These are phyloP conservation scores for Dendronephthya gigantea DNA, from an alignment of 64 coral and sea anemone species.

Conservation along the genomic window DNA sequence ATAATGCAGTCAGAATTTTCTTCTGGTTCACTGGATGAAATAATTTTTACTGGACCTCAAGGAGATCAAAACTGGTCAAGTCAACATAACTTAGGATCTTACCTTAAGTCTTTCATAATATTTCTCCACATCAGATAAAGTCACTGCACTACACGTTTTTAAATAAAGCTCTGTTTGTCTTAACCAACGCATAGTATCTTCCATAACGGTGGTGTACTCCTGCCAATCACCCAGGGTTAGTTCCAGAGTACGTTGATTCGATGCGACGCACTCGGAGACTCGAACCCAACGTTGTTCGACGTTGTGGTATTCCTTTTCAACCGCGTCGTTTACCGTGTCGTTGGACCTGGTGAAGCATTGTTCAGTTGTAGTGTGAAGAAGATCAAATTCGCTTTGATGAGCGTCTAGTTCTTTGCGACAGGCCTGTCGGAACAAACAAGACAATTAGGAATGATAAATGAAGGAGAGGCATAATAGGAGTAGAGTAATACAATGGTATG, in stretches of 20 bases:
- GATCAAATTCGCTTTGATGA: conserved; percentile 49
- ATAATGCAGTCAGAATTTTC: no score
- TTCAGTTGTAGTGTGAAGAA: conserved; percentile 43
- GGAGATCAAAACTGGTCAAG: no score
- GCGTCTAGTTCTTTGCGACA: conserved; percentile 62
- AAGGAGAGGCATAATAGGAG: no score
- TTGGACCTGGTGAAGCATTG: conserved; percentile 25
- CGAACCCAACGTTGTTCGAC: conserved; percentile 49
- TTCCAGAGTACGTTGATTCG: conserved; percentile 78
- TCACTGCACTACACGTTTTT: conserved; percentile 41
- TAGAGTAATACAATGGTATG: no score
- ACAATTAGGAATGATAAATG: neutral
- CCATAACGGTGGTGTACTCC: conserved; percentile 77
- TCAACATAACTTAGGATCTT: neutral
- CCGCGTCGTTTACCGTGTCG: conserved; percentile 27
- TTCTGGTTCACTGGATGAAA: no score
- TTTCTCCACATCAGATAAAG: conserved; percentile 52
- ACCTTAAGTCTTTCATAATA: conserved; percentile 67
- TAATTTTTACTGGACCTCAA: no score
- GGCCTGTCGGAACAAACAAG: conserved; percentile 28
- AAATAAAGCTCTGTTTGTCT: conserved; percentile 72
- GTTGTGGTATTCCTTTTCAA: conserved; percentile 35
- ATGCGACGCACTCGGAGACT: conserved; percentile 48
- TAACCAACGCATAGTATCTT: conserved; percentile 92
- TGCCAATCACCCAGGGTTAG: conserved; percentile 81